phyloP scores from a whole-genome alignment of 2,113 vertebrate genomes.

The Tylochromis polylepis region DNA sequence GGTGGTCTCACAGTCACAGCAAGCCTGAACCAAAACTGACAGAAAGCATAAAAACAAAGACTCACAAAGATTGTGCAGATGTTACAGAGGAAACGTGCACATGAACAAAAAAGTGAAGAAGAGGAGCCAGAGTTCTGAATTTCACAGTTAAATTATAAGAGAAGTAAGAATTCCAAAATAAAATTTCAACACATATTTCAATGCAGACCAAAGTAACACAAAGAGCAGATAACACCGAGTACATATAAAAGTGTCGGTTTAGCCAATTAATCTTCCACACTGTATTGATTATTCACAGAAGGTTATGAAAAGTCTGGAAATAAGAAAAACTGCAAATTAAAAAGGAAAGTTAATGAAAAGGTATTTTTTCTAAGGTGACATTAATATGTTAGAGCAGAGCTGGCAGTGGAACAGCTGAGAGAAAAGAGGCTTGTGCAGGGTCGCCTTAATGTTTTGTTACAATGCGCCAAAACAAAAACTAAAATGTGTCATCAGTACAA shows the following conservation, averaged over 20 bases:
- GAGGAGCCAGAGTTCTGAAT: not conserved
- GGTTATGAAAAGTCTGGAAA: not conserved
- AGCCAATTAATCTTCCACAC: not conserved
- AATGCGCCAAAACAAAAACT: not conserved
- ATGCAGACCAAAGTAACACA: not conserved
- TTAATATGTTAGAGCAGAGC: not conserved
- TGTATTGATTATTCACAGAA: not conserved
- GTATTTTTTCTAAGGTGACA: not conserved
- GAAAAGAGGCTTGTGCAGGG: not conserved
- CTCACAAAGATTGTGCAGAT: not conserved
- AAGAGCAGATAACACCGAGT: not conserved
- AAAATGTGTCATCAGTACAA: not conserved
- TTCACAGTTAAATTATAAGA: not conserved
- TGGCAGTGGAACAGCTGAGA: not conserved
- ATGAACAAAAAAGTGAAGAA: not conserved
- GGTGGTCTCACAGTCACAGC: not conserved
- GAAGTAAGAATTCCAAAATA: not conserved
- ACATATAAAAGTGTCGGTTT: not conserved
- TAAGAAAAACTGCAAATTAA: not conserved
- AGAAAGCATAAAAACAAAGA: not conserved
- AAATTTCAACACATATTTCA: not conserved
- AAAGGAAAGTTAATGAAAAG: not conserved
- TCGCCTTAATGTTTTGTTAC: not conserved
- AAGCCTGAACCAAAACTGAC: conserved; percentile 5
- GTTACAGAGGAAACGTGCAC: not conserved